phyloP scores from a whole-genome alignment of 2,888 invertebrate species.

The Salticus scenicus region DNA sequence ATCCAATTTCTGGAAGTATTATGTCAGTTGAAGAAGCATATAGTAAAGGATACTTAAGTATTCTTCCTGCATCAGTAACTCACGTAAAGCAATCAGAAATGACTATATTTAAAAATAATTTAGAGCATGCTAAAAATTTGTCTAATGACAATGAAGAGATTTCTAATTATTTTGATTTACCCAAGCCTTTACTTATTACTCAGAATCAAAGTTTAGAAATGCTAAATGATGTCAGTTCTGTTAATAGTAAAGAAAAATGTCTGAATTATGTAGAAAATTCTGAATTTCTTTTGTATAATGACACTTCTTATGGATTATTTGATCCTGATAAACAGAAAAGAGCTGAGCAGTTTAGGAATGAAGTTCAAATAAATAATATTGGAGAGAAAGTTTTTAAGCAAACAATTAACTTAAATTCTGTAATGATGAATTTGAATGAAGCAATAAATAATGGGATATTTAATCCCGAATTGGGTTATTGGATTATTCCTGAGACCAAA shows the following conservation, averaged over 20 bases:
- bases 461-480: slow-evolving; percentile 87
- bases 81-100: slow-evolving; percentile 83
- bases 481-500: slow-evolving; percentile 90
- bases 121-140: slow-evolving; percentile 31
- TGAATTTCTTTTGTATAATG: background rate
- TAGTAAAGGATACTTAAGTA: slow-evolving; percentile 68
- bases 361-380: background rate
- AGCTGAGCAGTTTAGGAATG: background rate
- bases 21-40: slow-evolving; percentile 76
- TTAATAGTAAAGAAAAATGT: background rate
- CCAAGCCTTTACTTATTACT: no score
- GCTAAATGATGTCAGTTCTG: background rate
- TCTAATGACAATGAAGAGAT: slow-evolving; percentile 25
- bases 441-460: slow-evolving; percentile 89
- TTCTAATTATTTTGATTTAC: no score
- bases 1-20: slow-evolving; percentile 76
- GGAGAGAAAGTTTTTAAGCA: background rate
- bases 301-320: slow-evolving; percentile 4
- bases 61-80: slow-evolving; percentile 28
- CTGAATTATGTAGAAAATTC: background rate
- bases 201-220: background rate
- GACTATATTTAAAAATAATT: slow-evolving; percentile 52
- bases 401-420: no score
- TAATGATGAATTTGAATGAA: slow-evolving; percentile 79
- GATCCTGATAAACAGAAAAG: background rate